Percentiles rank a stretch among this genome's conserved stretches.
Evolutionary conservation across 1,140 invertebrate species (phyloP).

Genomic region (Rhagoletis zephyria): DNA sequence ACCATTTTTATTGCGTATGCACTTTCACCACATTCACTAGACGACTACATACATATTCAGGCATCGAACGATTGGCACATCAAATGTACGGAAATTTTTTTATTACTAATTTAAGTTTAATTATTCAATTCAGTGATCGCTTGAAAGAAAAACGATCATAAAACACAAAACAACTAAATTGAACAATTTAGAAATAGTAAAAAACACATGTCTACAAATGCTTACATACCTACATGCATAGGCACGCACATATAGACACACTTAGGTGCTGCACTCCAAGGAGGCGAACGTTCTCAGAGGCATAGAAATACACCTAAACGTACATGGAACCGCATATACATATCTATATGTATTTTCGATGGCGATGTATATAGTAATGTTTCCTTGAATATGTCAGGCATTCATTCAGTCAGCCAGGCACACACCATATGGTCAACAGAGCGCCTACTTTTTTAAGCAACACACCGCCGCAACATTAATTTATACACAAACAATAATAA

Average conservation of each 20-base stretch:
- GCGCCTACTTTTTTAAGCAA: conserved; percentile 40
- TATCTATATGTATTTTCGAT: background rate
- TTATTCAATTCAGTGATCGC: conserved; percentile 47
- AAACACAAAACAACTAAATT: conserved; percentile 33
- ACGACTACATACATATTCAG: too few species aligned
- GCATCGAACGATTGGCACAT: conserved; percentile 14
- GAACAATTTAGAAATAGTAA: conserved; percentile 30
- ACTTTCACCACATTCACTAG: conserved; percentile 9
- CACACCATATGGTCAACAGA: conserved; percentile 44
- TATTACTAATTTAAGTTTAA: conserved; percentile 51
- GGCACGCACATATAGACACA: background rate
- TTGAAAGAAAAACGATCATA: conserved; percentile 12
- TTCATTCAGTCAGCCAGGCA: background rate
- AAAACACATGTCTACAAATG: background rate
- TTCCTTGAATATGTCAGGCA: background rate
- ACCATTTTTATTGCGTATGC: conserved; percentile 49
- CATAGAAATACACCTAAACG: background rate
- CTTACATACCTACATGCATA: background rate
- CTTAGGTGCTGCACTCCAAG: background rate
- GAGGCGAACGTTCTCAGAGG: background rate
- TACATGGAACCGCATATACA: background rate
- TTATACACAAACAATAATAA: conserved; percentile 47
- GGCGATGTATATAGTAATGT: background rate
- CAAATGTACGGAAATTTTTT: conserved; percentile 28
- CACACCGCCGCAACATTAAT: conserved; percentile 4